Evolutionary conservation across 1,140 invertebrate species (phyloP), one percentile per base, ranked within the genome.

Genomic region (Lutraria rhynchaena): DNA sequence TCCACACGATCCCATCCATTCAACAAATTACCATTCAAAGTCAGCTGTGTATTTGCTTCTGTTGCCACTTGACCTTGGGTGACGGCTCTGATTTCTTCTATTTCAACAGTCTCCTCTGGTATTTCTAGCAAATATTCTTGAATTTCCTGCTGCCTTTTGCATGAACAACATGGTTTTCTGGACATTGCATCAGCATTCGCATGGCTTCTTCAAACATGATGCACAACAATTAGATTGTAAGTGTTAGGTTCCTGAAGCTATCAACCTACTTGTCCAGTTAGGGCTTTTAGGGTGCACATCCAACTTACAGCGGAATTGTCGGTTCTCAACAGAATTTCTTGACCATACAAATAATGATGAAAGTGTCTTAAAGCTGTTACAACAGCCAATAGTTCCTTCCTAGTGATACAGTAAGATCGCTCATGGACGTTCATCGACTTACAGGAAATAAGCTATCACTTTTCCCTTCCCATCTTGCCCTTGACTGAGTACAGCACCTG

Each of bases 371-470:
- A 29, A 3, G 55, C 70, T 35, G 29, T 15, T 4, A 86, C 41
- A 37, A 86, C 65, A 24, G 83, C 85, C 15, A 85, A 73, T 11
- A 88, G 51, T 73, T 88, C 83, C 57, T 80, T 88, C 0, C 78
- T 0, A 11, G 85, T 87, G 2, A 81, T 60, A 75, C 86, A 88
- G 84, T 94, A 95, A 17, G 92, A 92, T 75, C 87, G 80, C 86
- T 95, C 93, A 19, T 92, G 83, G 24, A 22, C 55, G 44, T 65
- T 85, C 19, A 88, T 78, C 7, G 80, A 22, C 27, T 74, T 74
- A 53, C 83, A 85, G n/a, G 13, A 51, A 67, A 69, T 85, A 89
- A 7, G 86, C 85, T 1, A 88, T 83, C 0, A 84, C 71, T 13
- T 61, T 22, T 58, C 86, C 85, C 19, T 58, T 27, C 33, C 85